A percentile compares a stretch with the other conserved stretches of the same genome.
Conservation (phyloP, 2,113 vertebrate genomes). For the Trinectes maculatus region DNA sequence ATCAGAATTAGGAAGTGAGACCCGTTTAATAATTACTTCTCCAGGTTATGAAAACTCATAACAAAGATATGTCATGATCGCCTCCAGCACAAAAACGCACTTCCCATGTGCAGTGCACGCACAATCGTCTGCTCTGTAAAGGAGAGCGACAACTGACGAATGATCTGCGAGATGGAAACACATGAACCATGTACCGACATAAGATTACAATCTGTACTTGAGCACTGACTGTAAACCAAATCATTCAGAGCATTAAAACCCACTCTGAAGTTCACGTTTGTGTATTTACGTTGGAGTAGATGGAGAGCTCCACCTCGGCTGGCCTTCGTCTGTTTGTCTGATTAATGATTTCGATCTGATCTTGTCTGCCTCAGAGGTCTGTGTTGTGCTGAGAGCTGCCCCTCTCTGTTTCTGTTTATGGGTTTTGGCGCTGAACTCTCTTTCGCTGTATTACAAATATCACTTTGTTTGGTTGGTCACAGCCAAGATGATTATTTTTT, state of each 20-base stretch:
- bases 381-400: slow-evolving; percentile 29
- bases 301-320: slow-evolving; percentile 18
- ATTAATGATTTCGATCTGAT: slow-evolving; percentile 45
- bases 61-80: slow-evolving; percentile 18
- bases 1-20: background rate
- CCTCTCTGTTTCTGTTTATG: slow-evolving; percentile 34
- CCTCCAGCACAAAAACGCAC: slow-evolving; percentile 6
- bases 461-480: background rate
- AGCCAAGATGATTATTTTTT: background rate
- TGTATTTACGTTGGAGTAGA: slow-evolving; percentile 48
- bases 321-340: slow-evolving; percentile 29
- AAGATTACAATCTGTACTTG: slow-evolving; percentile 45
- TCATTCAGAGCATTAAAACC: slow-evolving; percentile 32
- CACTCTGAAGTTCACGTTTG: slow-evolving; percentile 30
- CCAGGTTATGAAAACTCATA: background rate
- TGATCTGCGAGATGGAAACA: slow-evolving; percentile 11
- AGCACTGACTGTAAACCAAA: slow-evolving; percentile 28
- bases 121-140: slow-evolving; percentile 21
- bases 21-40: background rate
- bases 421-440: slow-evolving; percentile 18
- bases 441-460: slow-evolving; percentile 11
- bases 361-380: slow-evolving; percentile 13
- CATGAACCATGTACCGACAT: slow-evolving; percentile 17
- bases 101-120: slow-evolving; percentile 21
- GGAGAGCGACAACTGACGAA: background rate